These are phyloP conservation scores for Seriola aureovittata DNA, from an alignment of 2,113 vertebrate genomes.

Conservation along the genomic window DNA sequence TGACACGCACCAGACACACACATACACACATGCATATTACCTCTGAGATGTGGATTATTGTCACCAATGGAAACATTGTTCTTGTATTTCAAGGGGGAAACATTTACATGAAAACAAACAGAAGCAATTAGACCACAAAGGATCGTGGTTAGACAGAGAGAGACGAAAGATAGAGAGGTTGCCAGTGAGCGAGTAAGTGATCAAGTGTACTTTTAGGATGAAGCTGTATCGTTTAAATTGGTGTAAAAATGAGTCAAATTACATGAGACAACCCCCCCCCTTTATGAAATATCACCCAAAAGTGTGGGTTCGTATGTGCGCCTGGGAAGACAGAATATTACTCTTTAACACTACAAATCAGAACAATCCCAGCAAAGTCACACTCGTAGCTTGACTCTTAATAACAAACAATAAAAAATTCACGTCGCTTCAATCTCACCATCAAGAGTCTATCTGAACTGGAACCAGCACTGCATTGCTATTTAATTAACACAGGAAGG, in stretches of 20 bases:
- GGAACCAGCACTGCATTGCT: background rate
- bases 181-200: background rate
- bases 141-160: constrained; percentile 13
- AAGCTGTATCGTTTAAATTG: constrained; percentile 17
- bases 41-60: constrained; percentile 50
- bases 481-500: background rate
- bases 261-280: background rate
- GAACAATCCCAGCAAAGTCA: constrained; percentile 32
- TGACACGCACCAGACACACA: constrained; percentile 25
- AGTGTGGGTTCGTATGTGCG: background rate
- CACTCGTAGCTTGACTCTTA: constrained; percentile 2
- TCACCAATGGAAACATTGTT: constrained; percentile 56
- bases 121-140: constrained; percentile 70
- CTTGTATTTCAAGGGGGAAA: constrained; percentile 46
- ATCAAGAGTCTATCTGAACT: constrained; percentile 10
- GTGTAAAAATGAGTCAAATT: constrained; percentile 13
- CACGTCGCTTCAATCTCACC: constrained; percentile 7
- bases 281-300: constrained; percentile 12
- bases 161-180: background rate
- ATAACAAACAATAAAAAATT: constrained; percentile 19
- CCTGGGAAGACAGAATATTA: constrained; percentile 15
- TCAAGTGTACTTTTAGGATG: constrained; percentile 12
- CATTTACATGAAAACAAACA: constrained; percentile 69
- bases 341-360: constrained; percentile 9
- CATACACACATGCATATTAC: constrained; percentile 16